phyloP scores from a whole-genome alignment of 1,140 invertebrate species.

The Penaeus chinensis region DNA sequence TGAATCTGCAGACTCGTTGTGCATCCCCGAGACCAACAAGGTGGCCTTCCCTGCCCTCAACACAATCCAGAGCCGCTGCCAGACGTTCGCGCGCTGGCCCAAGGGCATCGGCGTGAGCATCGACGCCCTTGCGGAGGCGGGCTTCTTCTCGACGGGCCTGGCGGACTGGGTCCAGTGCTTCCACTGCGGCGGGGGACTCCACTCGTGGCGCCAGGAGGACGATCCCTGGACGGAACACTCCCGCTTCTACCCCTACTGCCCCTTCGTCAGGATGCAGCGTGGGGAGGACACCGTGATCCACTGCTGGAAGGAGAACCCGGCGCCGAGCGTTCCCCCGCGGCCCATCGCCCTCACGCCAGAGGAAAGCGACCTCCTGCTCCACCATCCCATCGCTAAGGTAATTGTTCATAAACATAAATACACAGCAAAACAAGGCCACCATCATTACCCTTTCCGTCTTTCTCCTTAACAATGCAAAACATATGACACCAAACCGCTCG shows the following conservation, averaged over 20 bases:
- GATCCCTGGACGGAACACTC: conserved; percentile 91
- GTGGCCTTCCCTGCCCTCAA: conserved; percentile 39
- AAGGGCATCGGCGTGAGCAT: conserved; percentile 64
- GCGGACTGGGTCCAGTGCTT: conserved; percentile 87
- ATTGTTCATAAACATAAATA: background rate
- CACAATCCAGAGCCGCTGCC: conserved; percentile 33
- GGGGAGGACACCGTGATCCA: conserved; percentile 72
- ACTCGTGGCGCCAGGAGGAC: conserved; percentile 85
- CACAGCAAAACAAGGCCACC: background rate
- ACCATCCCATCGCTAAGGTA: conserved; percentile 47
- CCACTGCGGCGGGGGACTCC: conserved; percentile 88
- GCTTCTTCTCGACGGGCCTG: conserved; percentile 69
- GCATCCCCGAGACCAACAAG: background rate
- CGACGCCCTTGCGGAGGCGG: conserved; percentile 30
- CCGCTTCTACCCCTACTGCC: conserved; percentile 86
- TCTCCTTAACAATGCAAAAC: too few relatives aligned
- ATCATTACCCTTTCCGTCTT: too few relatives aligned
- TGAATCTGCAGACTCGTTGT: conserved; percentile 17
- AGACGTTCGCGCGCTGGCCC: conserved; percentile 62
- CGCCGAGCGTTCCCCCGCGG: background rate
- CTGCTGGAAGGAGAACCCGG: background rate
- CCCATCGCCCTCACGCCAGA: background rate
- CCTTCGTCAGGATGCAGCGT: conserved; percentile 82
- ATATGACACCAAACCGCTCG: too few relatives aligned
- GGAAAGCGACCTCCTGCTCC: conserved; percentile 43